Percentiles rank a stretch among this genome's conserved stretches.
These are phyloP conservation scores for Invenusta paracnida DNA, from an alignment of 2,888 invertebrate genomes.

Conservation along the genomic window DNA sequence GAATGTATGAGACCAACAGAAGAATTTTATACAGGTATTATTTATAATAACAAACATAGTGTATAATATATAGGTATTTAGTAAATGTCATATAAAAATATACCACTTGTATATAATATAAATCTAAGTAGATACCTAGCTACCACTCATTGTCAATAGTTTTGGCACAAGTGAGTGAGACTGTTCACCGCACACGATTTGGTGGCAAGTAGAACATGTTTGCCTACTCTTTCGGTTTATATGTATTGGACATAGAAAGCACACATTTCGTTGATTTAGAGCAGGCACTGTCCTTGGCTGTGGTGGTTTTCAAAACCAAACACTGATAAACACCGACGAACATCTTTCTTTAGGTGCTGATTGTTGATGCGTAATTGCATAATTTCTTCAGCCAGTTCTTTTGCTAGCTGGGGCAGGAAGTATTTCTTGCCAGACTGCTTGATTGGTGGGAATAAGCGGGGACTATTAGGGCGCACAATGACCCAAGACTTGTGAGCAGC, in stretches of 20 bases:
- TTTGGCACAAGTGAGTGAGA: constrained; percentile 9
- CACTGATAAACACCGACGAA: neutral
- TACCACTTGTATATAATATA: neutral
- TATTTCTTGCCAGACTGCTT: constrained; percentile 26
- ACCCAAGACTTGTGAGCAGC: neutral
- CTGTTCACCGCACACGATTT: neutral
- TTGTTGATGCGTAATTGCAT: constrained; percentile 23
- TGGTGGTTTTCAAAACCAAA: constrained; percentile 9
- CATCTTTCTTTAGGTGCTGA: constrained; percentile 1
- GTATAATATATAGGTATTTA: too few relatives aligned
- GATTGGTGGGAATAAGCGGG: neutral
- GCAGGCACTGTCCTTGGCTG: neutral
- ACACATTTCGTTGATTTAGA: neutral
- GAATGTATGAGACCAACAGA: neutral
- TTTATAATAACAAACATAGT: neutral
- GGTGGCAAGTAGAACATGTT: constrained; percentile 16
- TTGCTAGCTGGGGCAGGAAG: constrained; percentile 6
- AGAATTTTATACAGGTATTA: neutral
- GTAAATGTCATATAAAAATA: too few relatives aligned
- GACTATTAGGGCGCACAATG: neutral
- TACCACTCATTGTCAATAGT: constrained; percentile 6
- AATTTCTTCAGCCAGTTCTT: neutral
- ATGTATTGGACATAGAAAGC: constrained; percentile 3
- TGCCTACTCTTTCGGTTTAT: constrained; percentile 7
- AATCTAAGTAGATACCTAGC: constrained; percentile 9